Conservation (phyloP, 1,140 invertebrate species). For the Leptinotarsa defecta region DNA sequence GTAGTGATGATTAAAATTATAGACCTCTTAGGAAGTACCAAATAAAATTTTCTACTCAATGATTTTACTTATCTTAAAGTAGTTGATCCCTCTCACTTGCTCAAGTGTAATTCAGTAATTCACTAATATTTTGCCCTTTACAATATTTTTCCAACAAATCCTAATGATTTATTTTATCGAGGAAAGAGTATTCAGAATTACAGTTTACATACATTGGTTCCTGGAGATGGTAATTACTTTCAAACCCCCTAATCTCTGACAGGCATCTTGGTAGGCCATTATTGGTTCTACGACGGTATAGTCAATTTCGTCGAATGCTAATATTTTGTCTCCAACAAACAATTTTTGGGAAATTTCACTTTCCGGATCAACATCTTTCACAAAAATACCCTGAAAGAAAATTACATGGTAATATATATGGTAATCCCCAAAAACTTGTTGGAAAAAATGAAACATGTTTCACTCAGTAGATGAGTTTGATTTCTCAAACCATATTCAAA, state of each 20-base stretch:
- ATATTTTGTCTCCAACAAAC: constrained; percentile 50
- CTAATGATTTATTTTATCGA: neutral
- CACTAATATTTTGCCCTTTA: neutral
- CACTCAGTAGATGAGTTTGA: neutral
- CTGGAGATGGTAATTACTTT: constrained; percentile 44
- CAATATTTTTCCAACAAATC: constrained; percentile 5
- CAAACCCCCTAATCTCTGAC: constrained; percentile 41
- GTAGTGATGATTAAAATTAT: neutral
- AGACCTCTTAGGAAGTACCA: neutral
- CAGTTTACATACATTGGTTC: constrained; percentile 31
- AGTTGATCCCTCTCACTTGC: neutral
- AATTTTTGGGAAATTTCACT: constrained; percentile 51
- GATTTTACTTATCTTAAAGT: neutral
- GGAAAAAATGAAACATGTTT: neutral
- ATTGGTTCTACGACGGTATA: constrained; percentile 50
- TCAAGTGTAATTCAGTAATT: neutral
- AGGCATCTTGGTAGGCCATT: constrained; percentile 50
- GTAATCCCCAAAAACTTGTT: neutral
- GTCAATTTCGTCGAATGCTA: constrained; percentile 53
- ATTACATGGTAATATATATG: neutral
- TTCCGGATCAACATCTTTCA: constrained; percentile 49
- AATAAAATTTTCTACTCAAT: constrained; percentile 1
- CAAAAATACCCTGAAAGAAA: constrained; percentile 50
- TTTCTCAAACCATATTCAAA: no score
- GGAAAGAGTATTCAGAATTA: neutral